A percentile compares a stretch with the other conserved stretches of the same genome.
These are phyloP conservation scores for Oikopleura vanhoeffeni DNA, from an alignment of 23 tunicate species.

Conservation along the genomic window DNA sequence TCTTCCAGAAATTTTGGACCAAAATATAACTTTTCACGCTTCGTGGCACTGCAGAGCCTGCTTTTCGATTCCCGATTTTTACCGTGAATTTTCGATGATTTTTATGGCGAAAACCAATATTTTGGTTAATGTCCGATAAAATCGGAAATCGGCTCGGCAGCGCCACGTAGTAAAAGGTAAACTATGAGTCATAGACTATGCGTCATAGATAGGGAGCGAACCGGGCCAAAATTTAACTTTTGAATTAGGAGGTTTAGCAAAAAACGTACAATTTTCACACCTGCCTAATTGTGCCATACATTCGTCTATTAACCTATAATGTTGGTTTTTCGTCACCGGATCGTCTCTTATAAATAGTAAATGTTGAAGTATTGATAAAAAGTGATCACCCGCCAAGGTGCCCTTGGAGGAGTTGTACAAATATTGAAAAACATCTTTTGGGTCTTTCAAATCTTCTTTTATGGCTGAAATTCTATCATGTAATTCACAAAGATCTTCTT, in stretches of 20 bases:
- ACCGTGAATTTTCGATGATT: no score
- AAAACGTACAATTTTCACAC: no score
- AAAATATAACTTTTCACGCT: no score
- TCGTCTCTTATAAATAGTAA: constrained; percentile 1
- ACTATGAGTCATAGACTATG: not conserved
- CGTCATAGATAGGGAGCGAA: no score
- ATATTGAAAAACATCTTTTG: not conserved
- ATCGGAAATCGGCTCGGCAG: not conserved
- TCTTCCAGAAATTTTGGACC: no score
- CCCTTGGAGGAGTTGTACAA: not conserved
- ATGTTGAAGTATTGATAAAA: not conserved
- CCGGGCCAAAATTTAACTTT: no score
- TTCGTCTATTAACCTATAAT: constrained; percentile 66
- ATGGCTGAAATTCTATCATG: constrained; percentile 7
- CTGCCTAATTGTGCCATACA: constrained; percentile 68
- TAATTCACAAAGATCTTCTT: not conserved
- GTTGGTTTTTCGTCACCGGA: not conserved
- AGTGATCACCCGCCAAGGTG: not conserved
- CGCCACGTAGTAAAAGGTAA: not conserved
- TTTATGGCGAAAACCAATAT: no score
- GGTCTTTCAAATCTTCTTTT: not conserved
- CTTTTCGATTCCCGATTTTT: no score
- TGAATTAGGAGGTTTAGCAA: no score
- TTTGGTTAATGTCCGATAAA: no score
- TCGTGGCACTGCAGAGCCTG: no score